Evolutionary conservation across 1,140 invertebrate species (phyloP).

Genomic region (Drosophila arawakana): DNA sequence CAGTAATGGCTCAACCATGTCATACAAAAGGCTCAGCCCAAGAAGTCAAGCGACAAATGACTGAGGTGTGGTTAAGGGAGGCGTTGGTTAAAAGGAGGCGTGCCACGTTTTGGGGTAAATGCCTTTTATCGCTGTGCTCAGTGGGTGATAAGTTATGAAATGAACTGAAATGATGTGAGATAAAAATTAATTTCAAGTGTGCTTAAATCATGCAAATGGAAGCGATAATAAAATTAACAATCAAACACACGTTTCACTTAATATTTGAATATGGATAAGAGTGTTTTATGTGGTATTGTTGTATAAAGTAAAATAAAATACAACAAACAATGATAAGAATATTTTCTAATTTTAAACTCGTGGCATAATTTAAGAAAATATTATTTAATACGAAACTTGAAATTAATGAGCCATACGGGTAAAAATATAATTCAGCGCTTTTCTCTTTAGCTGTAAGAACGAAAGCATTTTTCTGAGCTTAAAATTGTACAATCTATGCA

Average conservation of each 20-base stretch:
- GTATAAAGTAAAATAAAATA: background rate
- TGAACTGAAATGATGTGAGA: constrained; percentile 69
- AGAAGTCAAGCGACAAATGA: constrained; percentile 30
- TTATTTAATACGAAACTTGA: background rate
- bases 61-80: background rate
- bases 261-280: background rate
- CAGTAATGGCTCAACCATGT: constrained; percentile 60
- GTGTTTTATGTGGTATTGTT: background rate
- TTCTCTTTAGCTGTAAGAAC: background rate
- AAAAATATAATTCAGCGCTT: background rate
- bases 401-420: background rate
- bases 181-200: constrained; percentile 64
- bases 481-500: constrained; percentile 31
- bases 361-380: background rate
- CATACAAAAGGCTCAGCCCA: constrained; percentile 30
- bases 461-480: constrained; percentile 5
- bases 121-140: constrained; percentile 51
- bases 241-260: background rate
- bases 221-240: constrained; percentile 11
- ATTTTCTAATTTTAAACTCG: background rate
- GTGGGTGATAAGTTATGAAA: constrained; percentile 69
- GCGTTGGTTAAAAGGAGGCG: background rate
- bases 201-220: constrained; percentile 28
- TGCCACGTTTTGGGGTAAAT: constrained; percentile 20
- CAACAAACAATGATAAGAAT: background rate